Evolutionary conservation across 1,140 invertebrate genomes (phyloP).

Genomic region (Harlomillsia oculata): DNA sequence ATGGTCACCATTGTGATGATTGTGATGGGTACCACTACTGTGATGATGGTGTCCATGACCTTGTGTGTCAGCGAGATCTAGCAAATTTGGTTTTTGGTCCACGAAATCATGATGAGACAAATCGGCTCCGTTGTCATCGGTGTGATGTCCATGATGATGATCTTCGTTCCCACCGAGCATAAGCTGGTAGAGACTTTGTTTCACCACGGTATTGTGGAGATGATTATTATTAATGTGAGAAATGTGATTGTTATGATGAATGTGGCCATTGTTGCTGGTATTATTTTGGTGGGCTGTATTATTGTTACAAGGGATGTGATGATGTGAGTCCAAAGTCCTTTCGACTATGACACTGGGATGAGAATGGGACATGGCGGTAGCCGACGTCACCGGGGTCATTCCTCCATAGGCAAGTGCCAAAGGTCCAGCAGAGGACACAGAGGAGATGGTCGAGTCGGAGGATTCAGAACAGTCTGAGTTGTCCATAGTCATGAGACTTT

Average conservation of each 20-base stretch:
- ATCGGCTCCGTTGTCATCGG: neutral
- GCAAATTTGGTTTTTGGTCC: slow-evolving; percentile 14
- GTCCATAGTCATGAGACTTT: slow-evolving; percentile 16
- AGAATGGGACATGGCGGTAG: slow-evolving; percentile 3
- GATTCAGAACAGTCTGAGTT: slow-evolving; percentile 21
- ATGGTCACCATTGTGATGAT: slow-evolving; percentile 7
- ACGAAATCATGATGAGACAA: slow-evolving; percentile 6
- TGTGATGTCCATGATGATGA: slow-evolving; percentile 7
- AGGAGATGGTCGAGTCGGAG: slow-evolving; percentile 12
- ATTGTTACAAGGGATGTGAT: neutral
- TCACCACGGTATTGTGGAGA: neutral
- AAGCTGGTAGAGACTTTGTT: neutral
- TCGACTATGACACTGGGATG: slow-evolving; percentile 27
- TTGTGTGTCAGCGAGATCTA: slow-evolving; percentile 1
- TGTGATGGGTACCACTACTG: neutral
- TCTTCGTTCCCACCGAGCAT: slow-evolving; percentile 3
- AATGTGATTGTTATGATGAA: neutral
- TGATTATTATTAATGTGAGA: slow-evolving; percentile 10
- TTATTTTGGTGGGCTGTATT: neutral
- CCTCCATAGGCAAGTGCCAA: neutral
- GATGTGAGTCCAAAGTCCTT: slow-evolving; percentile 2
- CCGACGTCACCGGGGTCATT: neutral
- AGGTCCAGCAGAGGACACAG: slow-evolving; percentile 6
- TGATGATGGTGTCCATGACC: neutral
- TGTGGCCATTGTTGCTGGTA: neutral